These are phyloP conservation scores for Rhyacophila evoluta DNA, from an alignment of 2,888 invertebrate genomes.

Conservation along the genomic window DNA sequence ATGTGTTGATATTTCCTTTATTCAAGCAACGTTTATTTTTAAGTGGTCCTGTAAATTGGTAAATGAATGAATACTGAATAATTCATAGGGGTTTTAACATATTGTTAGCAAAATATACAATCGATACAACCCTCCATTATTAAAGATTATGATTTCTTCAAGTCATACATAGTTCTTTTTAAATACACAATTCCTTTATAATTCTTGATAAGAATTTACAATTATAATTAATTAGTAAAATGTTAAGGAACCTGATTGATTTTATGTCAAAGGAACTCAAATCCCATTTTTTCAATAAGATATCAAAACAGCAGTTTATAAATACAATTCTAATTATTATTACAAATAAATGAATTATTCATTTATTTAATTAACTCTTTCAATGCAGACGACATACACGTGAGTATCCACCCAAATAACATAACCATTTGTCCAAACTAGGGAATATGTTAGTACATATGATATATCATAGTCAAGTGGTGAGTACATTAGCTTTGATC, in stretches of 20 bases:
- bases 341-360: no score
- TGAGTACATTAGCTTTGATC: no score
- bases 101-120: constrained; percentile 1
- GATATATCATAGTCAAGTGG: no score
- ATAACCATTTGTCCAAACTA: no score
- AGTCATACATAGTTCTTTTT: background rate
- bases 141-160: background rate
- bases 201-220: constrained; percentile 10
- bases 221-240: background rate
- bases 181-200: constrained; percentile 6
- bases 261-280: background rate
- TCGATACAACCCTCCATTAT: background rate
- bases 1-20: background rate
- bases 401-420: no score
- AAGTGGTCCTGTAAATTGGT: constrained; percentile 9
- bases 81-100: constrained; percentile 2
- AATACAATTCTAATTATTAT: no score
- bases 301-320: background rate
- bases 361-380: no score
- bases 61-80: background rate
- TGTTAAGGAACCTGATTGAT: background rate
- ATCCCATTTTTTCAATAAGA: background rate
- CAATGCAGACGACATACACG: no score
- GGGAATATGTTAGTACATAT: no score
- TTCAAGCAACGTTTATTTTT: background rate